Base-by-base conservation (phyloP, 2,113 vertebrate genomes). In the Labrus mixtus region DNA sequence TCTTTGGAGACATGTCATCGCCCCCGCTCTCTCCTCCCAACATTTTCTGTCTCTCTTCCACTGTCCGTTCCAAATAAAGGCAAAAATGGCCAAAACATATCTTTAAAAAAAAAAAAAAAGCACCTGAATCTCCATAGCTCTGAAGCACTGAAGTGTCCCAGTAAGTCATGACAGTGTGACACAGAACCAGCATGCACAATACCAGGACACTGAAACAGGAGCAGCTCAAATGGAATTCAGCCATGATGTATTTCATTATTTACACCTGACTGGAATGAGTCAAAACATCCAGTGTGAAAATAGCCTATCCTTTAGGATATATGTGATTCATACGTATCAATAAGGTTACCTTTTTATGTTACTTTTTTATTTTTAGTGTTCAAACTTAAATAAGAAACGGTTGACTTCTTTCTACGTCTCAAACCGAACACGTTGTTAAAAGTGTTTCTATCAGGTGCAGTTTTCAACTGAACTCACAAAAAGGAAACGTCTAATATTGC, bases 191-290 rank as follows among this genome's bases (percentile, higher is more conserved):
- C 23, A 36, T 4, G 1, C 8, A n/a, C 33, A 13, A 72, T 2
- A 62, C 11, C 15, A 25, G 22, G 46, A 54, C 36, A 33, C 22
- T 63, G 23, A 61, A 43, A 41, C 33, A 46, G 37, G 63, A 64
- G 12, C 48, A 36, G 48, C 12, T n/a, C 56, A 33, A 76, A 68
- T 58, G 55, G 22, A 66, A 60, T 45, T 19, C 10, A 67, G 63
- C 33, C 43, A 51, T 54, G 20, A n/a, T 33, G 20, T 8, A 23
- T 56, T 60, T 50, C 11, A 37, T 50, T 45, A 61, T 23, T 59
- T 17, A 29, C 22, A 33, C 19, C 17, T 11, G 39, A 33, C 29
- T 33, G 29, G 4, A 33, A 33, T 33, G 6, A 4, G 6, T 33
- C 29, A 33, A 33, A 33, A 33, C 39, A 41, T 41, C 39, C 39